Evolutionary conservation across 2,797 vertebrate species (phyloP), one percentile per base, ranked within the genome.

Genomic region (Crypturellus tataupa): DNA sequence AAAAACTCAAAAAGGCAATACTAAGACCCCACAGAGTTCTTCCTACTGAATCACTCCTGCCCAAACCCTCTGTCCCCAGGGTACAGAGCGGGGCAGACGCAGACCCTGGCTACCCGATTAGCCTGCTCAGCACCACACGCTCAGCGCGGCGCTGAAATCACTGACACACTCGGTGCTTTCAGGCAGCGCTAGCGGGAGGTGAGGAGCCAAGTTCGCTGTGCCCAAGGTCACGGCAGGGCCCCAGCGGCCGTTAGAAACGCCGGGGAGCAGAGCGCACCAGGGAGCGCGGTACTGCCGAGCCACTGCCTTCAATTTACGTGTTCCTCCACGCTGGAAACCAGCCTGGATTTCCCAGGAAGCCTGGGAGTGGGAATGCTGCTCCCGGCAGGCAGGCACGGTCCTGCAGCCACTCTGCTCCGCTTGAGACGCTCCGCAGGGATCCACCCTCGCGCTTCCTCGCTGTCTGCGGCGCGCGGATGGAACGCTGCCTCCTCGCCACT

Each of bases 401-500:
- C 90, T 81, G 71, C 79, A 77, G 83, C 49, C 35, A 9, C 67
- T 68, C 71, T 21, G 18, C 89, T 68, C 71, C 17, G 18, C 89
- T 8, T 20, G 63, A 96, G 91, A 67, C 70, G 83, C 63, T 39
- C 81, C 0, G 25, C 17, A 47, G 89, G 88, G 86, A 97, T 21
- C 64, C 94, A 93, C 77, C 68, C 78, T 77, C 35, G 19, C 63
- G 13, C 40, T 80, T 93, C 88, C 53, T 40, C 51, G 12, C 84
- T 94, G 94, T 29, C 87, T 96, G 93, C 56, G 1, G 91, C 65
- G 37, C 87, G 31, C 31, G 77, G 85, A 95, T 93, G 80, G 88
- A 93, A 58, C 35, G 84, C 78, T 82, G 89, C 91, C 83, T 96
- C 77, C 24, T 17, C 87, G 92, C 81, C 96, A 70, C 86, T 93